These are phyloP conservation scores for Steinernema carpocapsae DNA, from an alignment of 2,888 invertebrate genomes.

Conservation along the genomic window DNA sequence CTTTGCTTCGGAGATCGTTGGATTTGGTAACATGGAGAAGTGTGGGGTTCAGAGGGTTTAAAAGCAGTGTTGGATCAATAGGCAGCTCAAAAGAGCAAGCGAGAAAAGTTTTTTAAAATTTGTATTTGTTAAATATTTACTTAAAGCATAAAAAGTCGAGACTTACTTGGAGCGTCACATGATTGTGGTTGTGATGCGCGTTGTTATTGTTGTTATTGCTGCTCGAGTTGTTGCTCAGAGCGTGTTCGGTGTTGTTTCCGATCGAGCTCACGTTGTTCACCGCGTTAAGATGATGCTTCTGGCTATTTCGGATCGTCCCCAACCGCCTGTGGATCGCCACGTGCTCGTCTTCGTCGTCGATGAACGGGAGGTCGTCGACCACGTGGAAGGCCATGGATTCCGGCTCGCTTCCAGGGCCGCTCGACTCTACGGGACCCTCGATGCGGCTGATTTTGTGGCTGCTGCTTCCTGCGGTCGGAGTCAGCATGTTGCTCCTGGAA, in stretches of 20 bases:
- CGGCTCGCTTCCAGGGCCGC: slow-evolving; percentile 30
- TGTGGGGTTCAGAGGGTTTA: no score
- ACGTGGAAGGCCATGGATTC: slow-evolving; percentile 43
- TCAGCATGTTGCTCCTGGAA: slow-evolving; percentile 33
- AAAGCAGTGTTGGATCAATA: no score
- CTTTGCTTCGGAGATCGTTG: no score
- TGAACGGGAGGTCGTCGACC: slow-evolving; percentile 62
- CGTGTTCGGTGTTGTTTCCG: not conserved
- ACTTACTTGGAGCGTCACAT: not conserved
- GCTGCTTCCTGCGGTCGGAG: slow-evolving; percentile 29
- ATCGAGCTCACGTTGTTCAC: not conserved
- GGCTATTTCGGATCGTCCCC: slow-evolving; percentile 28
- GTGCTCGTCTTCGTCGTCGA: slow-evolving; percentile 61
- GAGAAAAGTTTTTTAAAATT: no score
- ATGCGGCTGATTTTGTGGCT: slow-evolving; percentile 16
- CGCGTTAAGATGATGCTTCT: slow-evolving; percentile 6
- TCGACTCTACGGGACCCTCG: slow-evolving; percentile 9
- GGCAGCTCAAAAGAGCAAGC: no score
- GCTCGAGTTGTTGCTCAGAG: no score
- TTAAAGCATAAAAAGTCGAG: no score
- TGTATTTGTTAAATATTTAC: no score
- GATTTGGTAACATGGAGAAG: no score
- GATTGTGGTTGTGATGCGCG: not conserved
- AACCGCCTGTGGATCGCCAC: slow-evolving; percentile 23
- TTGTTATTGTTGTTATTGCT: not conserved